Evolutionary conservation across 2,113 vertebrate genomes (phyloP).

Genomic region (Neolamprologus cancellatus): DNA sequence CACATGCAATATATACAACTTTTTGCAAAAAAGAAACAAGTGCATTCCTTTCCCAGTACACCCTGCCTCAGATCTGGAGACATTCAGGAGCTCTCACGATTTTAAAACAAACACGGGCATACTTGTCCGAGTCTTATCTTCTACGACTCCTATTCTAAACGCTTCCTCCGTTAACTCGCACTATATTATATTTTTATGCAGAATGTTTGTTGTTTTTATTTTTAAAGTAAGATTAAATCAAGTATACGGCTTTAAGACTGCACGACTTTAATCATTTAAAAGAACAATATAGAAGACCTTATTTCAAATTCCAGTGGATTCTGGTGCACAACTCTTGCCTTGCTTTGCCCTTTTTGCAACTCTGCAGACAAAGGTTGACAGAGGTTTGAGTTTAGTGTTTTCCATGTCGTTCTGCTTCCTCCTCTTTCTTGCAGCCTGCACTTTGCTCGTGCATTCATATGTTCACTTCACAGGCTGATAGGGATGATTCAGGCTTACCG

Average conservation of each 20-base stretch:
- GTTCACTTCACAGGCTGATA: constrained; percentile 1
- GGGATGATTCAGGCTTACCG: constrained; percentile 16
- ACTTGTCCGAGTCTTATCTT: constrained; percentile 23
- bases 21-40: neutral
- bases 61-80: neutral
- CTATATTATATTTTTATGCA: neutral
- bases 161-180: neutral
- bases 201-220: neutral
- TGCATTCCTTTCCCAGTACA: neutral
- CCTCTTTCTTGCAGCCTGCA: neutral
- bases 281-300: neutral
- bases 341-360: neutral
- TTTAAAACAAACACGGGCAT: constrained; percentile 14
- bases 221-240: neutral
- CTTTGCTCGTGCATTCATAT: neutral
- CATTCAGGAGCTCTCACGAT: neutral
- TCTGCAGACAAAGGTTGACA: neutral
- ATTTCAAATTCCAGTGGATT: neutral
- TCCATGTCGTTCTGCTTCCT: neutral
- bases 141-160: neutral
- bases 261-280: neutral
- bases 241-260: fast-evolving
- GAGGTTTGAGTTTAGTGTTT: neutral
- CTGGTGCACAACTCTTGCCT: neutral
- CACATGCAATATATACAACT: neutral